Evolutionary conservation across 1,140 invertebrate species (phyloP).

Genomic region (Zelostemma sp.): DNA sequence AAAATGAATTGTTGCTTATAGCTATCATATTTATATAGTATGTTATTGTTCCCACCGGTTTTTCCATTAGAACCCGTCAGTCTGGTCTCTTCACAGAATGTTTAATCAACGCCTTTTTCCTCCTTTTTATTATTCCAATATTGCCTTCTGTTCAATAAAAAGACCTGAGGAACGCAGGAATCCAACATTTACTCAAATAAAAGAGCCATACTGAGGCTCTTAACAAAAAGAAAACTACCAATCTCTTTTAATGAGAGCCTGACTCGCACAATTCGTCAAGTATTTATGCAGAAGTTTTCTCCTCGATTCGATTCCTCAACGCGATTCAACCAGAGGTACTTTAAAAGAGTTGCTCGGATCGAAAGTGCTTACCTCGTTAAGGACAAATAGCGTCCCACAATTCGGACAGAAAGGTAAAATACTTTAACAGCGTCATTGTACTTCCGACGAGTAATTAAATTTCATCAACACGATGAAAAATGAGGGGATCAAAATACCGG

Average conservation of each 20-base stretch:
- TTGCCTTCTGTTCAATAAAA: conserved; percentile 11
- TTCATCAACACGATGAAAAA: not conserved
- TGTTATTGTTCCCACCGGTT: conserved; percentile 34
- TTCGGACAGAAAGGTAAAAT: not conserved
- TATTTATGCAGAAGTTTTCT: not conserved
- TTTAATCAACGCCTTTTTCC: conserved; percentile 18
- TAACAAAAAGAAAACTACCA: not conserved
- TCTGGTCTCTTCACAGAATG: conserved; percentile 17
- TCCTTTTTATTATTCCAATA: conserved; percentile 23
- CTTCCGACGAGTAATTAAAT: conserved; percentile 2
- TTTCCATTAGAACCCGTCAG: conserved; percentile 31
- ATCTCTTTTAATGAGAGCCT: not conserved
- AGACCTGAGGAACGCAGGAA: not conserved
- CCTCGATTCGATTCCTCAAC: conserved; percentile 1
- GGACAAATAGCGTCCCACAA: not conserved
- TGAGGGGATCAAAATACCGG: not conserved
- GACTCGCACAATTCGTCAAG: not conserved
- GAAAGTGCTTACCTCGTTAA: not conserved
- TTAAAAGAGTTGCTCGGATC: not conserved
- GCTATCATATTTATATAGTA: not conserved
- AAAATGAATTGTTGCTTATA: too few relatives aligned
- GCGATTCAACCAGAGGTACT: not conserved
- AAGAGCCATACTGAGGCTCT: not conserved
- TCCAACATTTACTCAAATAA: conserved; percentile 15
- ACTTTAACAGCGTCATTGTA: not conserved